Evolutionary conservation across 2,113 vertebrate species (phyloP).

Genomic region (Aspiorhynchus laticeps): DNA sequence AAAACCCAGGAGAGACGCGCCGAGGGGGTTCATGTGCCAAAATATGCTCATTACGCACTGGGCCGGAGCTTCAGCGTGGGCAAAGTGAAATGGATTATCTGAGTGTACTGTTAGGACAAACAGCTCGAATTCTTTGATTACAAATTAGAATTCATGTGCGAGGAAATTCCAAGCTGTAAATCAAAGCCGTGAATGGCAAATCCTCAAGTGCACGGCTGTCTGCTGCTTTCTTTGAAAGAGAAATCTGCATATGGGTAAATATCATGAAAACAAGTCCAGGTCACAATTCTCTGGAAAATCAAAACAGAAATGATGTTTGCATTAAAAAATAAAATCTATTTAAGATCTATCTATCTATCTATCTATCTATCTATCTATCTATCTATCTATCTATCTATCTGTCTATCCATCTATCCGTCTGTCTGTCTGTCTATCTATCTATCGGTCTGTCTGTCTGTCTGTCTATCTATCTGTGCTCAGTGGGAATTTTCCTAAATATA

Average conservation of each 20-base stretch:
- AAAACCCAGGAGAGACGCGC: slow-evolving; percentile 35
- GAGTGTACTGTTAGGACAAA: slow-evolving; percentile 46
- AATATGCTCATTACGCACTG: slow-evolving; percentile 50
- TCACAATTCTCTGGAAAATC: neutral
- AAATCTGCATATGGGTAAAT: neutral
- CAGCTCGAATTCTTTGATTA: slow-evolving; percentile 58
- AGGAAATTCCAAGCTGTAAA: slow-evolving; percentile 52
- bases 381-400: too few species aligned
- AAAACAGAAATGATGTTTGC: neutral
- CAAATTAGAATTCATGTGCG: slow-evolving; percentile 48
- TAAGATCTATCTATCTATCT: too few species aligned
- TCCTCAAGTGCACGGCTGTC: slow-evolving; percentile 17
- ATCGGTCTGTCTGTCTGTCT: too few species aligned
- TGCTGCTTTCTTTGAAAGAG: slow-evolving; percentile 5
- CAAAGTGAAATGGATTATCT: slow-evolving; percentile 59
- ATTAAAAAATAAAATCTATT: too few species aligned
- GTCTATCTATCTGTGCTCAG: too few species aligned
- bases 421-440: too few species aligned
- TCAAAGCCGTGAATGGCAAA: slow-evolving; percentile 35
- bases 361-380: too few species aligned
- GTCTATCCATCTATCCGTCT: too few species aligned
- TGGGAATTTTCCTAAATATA: neutral
- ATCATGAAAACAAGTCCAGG: neutral
- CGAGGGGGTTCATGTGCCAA: slow-evolving; percentile 40
- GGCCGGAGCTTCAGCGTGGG: slow-evolving; percentile 49